Base-by-base conservation (phyloP, 2,888 invertebrate species). In the Eupelmus urozonus region DNA sequence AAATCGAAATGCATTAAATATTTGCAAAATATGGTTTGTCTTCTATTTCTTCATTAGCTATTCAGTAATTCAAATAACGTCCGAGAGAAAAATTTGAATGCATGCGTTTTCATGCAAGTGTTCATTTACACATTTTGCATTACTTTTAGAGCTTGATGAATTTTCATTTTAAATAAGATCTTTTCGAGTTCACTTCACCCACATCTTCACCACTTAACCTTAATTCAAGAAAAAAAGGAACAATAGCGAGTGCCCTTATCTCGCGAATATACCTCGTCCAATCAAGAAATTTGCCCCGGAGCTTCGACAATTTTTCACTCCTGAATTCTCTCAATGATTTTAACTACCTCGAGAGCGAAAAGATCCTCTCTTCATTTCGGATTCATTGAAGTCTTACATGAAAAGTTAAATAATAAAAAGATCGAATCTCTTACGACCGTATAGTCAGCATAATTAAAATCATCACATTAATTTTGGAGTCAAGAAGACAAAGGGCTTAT, bases 381-480 rank as follows among this genome's bases (percentile, higher is more conserved):
- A 69, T 63, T 62, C 40, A 42, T 53, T 42, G 23, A 75, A 63
- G 3, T 63, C 34, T 23, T 70, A 1, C 11, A 51, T 13, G 59
- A 23, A 25, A 62, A 72, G 34, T 53, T 13, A 53, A 53, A 53
- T 53, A 66, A 62, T 66, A 29, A 59, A 57, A 40, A 20, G 45
- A 51, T 27, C 4, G 5, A 45, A 2, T 51, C 51, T 51, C 45
- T 45, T 5, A 34, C 9, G 9, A 20, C 13, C 11, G 57, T 11
- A n/a, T n/a, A n/a, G n/a, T n/a, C n/a, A n/a, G 29, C 29, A 59
- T 70, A 70, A 70, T 75, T 69, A 67, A 75, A 62, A 34, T 53
- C 18, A 49, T 66, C 7, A 23, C 1, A 11, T 42, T 25, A 42
- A 25, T 62, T 42, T 62, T 16, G 20, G 42, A 66, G 34, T 2